Evolutionary conservation across 2,113 vertebrate genomes (phyloP).

Genomic region (Ciconia stormi): DNA sequence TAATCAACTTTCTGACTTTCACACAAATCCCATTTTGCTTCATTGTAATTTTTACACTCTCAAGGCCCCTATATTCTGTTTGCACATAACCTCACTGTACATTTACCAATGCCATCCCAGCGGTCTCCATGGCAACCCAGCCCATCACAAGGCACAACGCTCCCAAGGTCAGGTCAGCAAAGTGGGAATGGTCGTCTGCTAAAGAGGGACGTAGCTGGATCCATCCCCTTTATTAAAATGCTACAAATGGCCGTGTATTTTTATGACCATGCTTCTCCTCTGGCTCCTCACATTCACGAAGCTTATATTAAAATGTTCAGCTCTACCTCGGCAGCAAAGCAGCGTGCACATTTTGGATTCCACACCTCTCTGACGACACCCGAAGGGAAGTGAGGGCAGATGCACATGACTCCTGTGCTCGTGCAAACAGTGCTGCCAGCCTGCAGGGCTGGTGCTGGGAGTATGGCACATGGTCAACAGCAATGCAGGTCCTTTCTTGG

Average conservation of each 20-base stretch:
- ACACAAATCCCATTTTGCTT: background rate
- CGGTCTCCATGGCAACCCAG: conserved; percentile 11
- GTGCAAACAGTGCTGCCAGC: background rate
- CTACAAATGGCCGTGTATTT: background rate
- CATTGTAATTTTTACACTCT: background rate
- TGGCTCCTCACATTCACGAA: background rate
- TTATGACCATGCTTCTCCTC: background rate
- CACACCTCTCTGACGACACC: background rate
- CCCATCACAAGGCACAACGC: background rate
- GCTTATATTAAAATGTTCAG: background rate
- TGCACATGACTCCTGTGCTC: accelerated
- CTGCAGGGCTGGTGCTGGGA: background rate
- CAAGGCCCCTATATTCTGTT: background rate
- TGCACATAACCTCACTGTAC: background rate
- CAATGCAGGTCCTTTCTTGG: background rate
- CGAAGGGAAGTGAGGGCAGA: background rate
- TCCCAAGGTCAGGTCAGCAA: background rate
- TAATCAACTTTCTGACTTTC: background rate
- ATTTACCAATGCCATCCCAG: background rate
- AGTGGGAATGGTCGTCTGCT: background rate
- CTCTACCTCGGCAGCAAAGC: background rate
- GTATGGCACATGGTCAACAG: accelerated
- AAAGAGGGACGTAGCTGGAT: background rate
- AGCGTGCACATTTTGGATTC: background rate
- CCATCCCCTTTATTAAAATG: background rate